Percentiles rank a stretch among this genome's conserved stretches.
Evolutionary conservation across 1,140 invertebrate genomes (phyloP).

Genomic region (Cherax destructor): DNA sequence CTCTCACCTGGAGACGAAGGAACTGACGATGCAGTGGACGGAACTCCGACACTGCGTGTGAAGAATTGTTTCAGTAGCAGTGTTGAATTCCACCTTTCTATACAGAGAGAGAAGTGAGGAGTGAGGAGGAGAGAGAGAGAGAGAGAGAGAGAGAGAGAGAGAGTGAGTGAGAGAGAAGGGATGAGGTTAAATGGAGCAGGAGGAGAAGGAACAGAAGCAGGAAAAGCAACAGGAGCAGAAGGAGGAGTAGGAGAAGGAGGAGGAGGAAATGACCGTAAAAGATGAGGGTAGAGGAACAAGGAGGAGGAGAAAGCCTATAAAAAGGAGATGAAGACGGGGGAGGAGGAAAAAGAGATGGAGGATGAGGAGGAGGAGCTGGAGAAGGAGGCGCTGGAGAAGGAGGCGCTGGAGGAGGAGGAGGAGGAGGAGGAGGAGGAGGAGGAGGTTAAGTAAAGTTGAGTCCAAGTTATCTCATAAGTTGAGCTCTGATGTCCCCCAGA

Average conservation of each 20-base stretch:
- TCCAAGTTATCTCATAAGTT: slow-evolving; percentile 55
- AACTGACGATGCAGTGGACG: too few relatives aligned
- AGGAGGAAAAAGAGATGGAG: background rate
- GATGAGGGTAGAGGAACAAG: background rate
- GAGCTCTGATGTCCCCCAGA: slow-evolving; percentile 46
- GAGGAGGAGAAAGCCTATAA: background rate
- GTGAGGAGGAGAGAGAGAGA: background rate
- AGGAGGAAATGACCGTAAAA: too few relatives aligned
- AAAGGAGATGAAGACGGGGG: background rate
- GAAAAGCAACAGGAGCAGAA: background rate
- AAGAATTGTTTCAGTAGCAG: too few relatives aligned
- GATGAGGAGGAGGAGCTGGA: background rate
- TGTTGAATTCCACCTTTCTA: too few relatives aligned
- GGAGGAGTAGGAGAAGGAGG: background rate
- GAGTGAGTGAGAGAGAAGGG: background rate
- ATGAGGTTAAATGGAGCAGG: background rate
- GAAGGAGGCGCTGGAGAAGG: background rate
- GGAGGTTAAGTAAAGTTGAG: slow-evolving; percentile 49
- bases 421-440: background rate
- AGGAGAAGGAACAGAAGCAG: background rate
- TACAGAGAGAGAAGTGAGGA: background rate
- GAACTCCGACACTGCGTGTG: too few relatives aligned
- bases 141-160: background rate
- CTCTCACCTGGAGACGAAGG: too few relatives aligned
- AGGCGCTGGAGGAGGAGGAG: too few relatives aligned